Percentiles rank a stretch among this genome's conserved stretches.
phyloP scores from a whole-genome alignment of 2,797 vertebrate genomes.

The Nannoperca australis region DNA sequence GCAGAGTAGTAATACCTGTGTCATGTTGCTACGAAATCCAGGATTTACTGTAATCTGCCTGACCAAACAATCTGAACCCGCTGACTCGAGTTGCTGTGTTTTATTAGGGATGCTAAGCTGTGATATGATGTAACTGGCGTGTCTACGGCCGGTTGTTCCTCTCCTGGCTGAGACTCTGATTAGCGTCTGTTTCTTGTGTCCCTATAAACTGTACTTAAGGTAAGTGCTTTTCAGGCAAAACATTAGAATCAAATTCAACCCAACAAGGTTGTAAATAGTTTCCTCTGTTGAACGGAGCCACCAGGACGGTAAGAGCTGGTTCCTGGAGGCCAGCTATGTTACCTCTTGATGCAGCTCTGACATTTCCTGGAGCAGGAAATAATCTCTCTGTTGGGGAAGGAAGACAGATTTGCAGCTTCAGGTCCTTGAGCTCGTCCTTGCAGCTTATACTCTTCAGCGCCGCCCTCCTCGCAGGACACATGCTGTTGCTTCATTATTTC shows the following conservation, averaged over 20 bases:
- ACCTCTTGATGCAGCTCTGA: conserved; percentile 58
- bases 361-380: conserved; percentile 71
- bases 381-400: conserved; percentile 62
- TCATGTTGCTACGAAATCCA: conserved; percentile 51
- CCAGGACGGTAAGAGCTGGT: conserved; percentile 17
- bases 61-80: conserved; percentile 39
- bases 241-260: conserved; percentile 10
- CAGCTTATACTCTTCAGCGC: conserved; percentile 52
- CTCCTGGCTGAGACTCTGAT: conserved; percentile 14
- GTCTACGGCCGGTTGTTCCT: not conserved
- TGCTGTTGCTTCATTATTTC: conserved; percentile 50
- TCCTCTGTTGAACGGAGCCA: conserved; percentile 15
- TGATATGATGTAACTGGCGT: conserved; percentile 35
- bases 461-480: conserved; percentile 28
- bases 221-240: conserved; percentile 33
- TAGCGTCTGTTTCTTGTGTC: conserved; percentile 34
- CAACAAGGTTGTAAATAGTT: conserved; percentile 10
- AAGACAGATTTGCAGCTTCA: conserved; percentile 62
- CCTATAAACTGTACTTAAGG: conserved; percentile 20
- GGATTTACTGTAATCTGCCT: conserved; percentile 52
- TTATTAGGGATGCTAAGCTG: conserved; percentile 50
- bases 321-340: conserved; percentile 53
- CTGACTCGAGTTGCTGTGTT: conserved; percentile 46
- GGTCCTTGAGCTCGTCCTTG: conserved; percentile 55
- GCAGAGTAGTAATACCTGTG: conserved; percentile 48